phyloP scores from a whole-genome alignment of 2,888 invertebrate genomes.

The Eutolmus rufibarbis region DNA sequence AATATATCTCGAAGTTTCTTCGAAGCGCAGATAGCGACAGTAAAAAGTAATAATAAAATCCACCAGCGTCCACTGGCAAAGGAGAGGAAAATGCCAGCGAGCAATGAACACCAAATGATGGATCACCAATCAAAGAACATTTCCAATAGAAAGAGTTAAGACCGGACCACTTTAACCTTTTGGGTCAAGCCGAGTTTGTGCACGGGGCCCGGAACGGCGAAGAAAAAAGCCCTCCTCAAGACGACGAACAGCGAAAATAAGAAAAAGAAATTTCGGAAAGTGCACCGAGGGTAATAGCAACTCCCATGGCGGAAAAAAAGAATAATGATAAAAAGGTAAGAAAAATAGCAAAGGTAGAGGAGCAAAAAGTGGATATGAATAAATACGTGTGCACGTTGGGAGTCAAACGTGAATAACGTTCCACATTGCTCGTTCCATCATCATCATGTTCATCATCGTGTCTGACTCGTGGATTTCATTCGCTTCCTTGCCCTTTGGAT shows the following conservation, averaged over 20 bases:
- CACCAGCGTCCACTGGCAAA: not conserved
- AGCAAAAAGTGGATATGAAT: slow-evolving; percentile 16
- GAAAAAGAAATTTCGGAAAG: slow-evolving; percentile 24
- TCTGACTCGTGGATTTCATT: slow-evolving; percentile 47
- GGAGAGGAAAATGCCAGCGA: slow-evolving; percentile 20
- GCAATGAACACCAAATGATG: slow-evolving; percentile 57
- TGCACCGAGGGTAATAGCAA: slow-evolving; percentile 33
- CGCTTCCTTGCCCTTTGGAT: slow-evolving; percentile 40
- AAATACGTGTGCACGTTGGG: slow-evolving; percentile 25
- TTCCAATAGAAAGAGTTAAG: slow-evolving; percentile 44
- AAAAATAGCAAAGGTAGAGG: not conserved
- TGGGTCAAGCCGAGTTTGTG: slow-evolving; percentile 43
- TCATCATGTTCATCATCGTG: slow-evolving; percentile 45
- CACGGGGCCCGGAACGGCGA: not conserved
- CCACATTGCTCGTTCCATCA: slow-evolving; percentile 46
- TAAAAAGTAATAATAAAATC: not conserved
- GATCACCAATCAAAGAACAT: slow-evolving; percentile 62
- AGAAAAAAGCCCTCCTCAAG: not conserved
- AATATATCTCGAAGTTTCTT: not conserved
- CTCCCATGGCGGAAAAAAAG: not conserved
- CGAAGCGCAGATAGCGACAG: not conserved
- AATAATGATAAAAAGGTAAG: not conserved
- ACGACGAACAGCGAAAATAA: not conserved
- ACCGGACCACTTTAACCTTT: slow-evolving; percentile 43
- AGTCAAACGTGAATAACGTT: slow-evolving; percentile 41